These are phyloP conservation scores for Phortica okadai DNA, from an alignment of 2,888 invertebrate species.

Conservation along the genomic window DNA sequence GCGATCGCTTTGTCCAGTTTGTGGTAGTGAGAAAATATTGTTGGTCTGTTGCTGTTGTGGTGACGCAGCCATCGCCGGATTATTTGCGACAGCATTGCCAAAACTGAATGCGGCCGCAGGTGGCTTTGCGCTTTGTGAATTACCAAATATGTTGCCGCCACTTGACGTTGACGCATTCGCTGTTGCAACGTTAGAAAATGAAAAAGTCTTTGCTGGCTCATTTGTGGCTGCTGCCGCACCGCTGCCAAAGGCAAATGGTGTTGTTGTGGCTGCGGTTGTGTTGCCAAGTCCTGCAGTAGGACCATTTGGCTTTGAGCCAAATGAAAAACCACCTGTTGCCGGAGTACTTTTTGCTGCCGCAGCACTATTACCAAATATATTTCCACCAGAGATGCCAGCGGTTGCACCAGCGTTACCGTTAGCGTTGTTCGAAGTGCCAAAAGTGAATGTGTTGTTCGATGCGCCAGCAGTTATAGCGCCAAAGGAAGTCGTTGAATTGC, in stretches of 20 bases:
- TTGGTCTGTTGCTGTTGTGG: conserved; percentile 54
- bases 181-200: conserved; percentile 52
- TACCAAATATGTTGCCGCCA: conserved; percentile 10
- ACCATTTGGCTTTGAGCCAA: conserved; percentile 32
- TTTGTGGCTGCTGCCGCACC: conserved; percentile 8
- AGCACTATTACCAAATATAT: conserved; percentile 55
- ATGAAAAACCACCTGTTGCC: conserved; percentile 53
- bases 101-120: conserved; percentile 56
- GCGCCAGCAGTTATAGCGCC: conserved; percentile 42
- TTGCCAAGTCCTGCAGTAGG: background rate
- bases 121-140: conserved; percentile 31
- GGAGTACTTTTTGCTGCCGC: conserved; percentile 44
- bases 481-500: conserved; percentile 34
- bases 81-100: conserved; percentile 32
- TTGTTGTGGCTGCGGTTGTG: background rate
- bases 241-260: conserved; percentile 50
- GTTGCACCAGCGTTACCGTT: background rate
- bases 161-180: conserved; percentile 29
- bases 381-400: conserved; percentile 41
- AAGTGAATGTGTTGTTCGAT: conserved; percentile 53
- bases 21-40: conserved; percentile 59
- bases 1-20: conserved; percentile 52
- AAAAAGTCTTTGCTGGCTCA: conserved; percentile 48
- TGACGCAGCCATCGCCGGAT: background rate
- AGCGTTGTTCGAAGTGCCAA: conserved; percentile 45